Percentiles rank a stretch among this genome's conserved stretches.
phyloP scores from a whole-genome alignment of 2,888 invertebrate genomes.

The Prosapia bicincta region DNA sequence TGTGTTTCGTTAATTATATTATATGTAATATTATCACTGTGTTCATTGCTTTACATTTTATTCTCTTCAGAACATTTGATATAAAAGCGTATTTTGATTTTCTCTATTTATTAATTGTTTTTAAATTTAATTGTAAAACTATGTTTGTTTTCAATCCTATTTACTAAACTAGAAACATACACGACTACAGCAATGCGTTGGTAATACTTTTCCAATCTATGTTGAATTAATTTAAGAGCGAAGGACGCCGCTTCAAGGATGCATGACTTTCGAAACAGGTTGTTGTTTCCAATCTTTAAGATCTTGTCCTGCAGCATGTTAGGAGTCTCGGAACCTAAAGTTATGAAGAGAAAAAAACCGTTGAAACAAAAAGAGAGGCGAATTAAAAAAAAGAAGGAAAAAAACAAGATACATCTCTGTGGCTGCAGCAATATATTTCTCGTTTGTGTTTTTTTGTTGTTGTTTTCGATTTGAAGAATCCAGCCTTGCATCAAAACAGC shows the following conservation, averaged over 20 bases:
- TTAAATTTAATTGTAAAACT: too few relatives aligned
- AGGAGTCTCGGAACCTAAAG: neutral
- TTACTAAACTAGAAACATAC: too few relatives aligned
- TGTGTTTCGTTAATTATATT: too few relatives aligned
- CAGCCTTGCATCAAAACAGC: conserved; percentile 25
- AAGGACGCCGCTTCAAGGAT: neutral
- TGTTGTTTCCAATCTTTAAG: conserved; percentile 26
- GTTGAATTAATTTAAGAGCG: neutral
- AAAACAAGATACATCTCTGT: conserved; percentile 24
- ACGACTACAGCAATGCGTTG: too few relatives aligned
- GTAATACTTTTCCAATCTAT: too few relatives aligned
- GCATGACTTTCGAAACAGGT: neutral
- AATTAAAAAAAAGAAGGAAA: conserved; percentile 18
- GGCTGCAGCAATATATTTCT: conserved; percentile 16
- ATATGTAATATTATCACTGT: too few relatives aligned
- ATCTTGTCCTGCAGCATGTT: conserved; percentile 19
- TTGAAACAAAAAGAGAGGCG: conserved; percentile 18
- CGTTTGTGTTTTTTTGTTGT: conserved; percentile 21
- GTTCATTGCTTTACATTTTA: too few relatives aligned
- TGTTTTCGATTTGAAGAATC: conserved; percentile 27
- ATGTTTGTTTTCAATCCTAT: too few relatives aligned
- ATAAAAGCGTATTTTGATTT: too few relatives aligned
- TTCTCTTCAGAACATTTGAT: too few relatives aligned
- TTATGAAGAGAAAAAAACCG: conserved; percentile 23
- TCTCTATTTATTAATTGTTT: too few relatives aligned